phyloP scores from a whole-genome alignment of 2,888 invertebrate species.

The Gastrophysa polygoni region DNA sequence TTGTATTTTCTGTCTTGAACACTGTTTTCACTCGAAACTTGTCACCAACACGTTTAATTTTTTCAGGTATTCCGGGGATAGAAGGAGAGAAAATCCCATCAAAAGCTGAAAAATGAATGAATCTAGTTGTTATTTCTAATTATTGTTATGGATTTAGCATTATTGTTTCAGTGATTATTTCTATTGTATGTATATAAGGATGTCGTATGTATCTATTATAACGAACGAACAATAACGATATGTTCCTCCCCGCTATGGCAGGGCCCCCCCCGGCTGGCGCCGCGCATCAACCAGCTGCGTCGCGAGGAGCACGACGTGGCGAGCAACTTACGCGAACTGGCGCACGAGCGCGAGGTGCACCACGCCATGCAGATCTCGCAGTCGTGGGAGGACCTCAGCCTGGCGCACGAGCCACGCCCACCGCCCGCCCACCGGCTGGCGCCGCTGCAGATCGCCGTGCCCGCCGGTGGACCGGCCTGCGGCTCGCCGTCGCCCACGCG shows the following conservation, averaged over 20 bases:
- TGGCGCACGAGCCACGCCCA: conserved; percentile 61
- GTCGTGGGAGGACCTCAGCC: conserved; percentile 89
- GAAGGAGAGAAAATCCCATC: too few species aligned
- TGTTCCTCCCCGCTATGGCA: conserved; percentile 21
- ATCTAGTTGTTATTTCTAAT: too few species aligned
- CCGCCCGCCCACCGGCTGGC: conserved; percentile 52
- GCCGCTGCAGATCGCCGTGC: conserved; percentile 60
- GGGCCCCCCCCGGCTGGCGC: conserved; percentile 72
- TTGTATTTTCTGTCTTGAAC: too few species aligned
- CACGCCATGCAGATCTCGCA: conserved; percentile 93
- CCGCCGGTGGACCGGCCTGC: conserved; percentile 49
- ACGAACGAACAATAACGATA: too few species aligned
- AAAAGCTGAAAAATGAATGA: too few species aligned
- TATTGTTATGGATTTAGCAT: too few species aligned
- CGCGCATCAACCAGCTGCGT: conserved; percentile 85
- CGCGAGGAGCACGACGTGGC: conserved; percentile 88
- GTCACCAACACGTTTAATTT: too few species aligned
- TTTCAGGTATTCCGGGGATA: too few species aligned
- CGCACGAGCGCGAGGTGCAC: conserved; percentile 90
- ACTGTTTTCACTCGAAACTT: too few species aligned
- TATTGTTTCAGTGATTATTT: too few species aligned
- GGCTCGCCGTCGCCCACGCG: conserved; percentile 56
- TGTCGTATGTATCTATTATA: too few species aligned
- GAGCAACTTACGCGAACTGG: conserved; percentile 81
- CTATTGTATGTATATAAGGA: too few species aligned